Evolutionary conservation across 2,797 vertebrate genomes (phyloP), one percentile per base, ranked within the genome.

Genomic region (Anguilla pacifica): DNA sequence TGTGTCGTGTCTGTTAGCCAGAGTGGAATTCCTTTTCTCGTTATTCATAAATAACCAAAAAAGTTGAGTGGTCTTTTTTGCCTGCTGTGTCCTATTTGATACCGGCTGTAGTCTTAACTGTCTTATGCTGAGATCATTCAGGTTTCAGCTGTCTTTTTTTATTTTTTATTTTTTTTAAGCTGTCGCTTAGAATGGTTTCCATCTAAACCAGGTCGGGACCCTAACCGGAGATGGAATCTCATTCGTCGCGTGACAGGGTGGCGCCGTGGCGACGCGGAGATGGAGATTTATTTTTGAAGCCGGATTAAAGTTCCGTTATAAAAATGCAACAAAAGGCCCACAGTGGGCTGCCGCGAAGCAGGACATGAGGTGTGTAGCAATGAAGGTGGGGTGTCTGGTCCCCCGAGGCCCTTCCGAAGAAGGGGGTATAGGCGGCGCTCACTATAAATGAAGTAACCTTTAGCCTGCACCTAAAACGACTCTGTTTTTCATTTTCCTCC

Each of bases 401-500:
- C 89, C 82, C 90, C 86, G 35, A 87, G 74, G 86, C 89, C 87
- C 77, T 86, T 79, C 85, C 87, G 82, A 67, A 87, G 86, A 74
- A 87, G 74, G 87, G 92, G 88, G 89, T 84, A 91, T 90, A 89
- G 88, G 88, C 90, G 90, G 91, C 91, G 91, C 92, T 93, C 89
- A 86, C 91, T 91, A 92, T 93, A 92, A 94, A 93, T 91, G 92
- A 92, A 92, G 91, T 92, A 93, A 95, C 93, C 94, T 94, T 96
- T 95, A 94, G 92, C 93, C 94, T 83, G 91, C 90, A 91, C 93
- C 92, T 91, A 93, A 94, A 94, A 94, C 89, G 91, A 93, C 94
- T 94, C 93, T 96, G 95, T 94, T 96, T 95, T 93, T 95, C 92
- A 95, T 95, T 81, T 95, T 94, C 90, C 91, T 92, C 94, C 89